Evolutionary conservation across 30 jellyfish, hydroid and myxozoan species (phyloP), one percentile per base, ranked within the genome.

Genomic region (Aurelia coerulea): DNA sequence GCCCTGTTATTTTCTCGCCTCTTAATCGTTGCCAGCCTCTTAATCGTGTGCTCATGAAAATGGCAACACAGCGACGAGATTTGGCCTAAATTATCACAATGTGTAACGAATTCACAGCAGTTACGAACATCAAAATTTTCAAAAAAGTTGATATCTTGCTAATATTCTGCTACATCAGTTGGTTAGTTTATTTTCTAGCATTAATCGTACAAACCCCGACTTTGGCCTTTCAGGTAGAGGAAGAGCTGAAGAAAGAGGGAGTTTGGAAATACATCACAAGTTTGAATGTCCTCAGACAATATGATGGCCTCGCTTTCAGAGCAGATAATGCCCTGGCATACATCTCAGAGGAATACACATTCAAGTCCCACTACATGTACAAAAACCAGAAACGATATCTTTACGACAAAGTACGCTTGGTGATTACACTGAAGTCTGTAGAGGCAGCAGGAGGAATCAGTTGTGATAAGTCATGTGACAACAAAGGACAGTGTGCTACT

Each of bases 311-410:
- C 66, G 39, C 3, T 31, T 3, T 79, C 16, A 46, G 17, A 8
- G 80, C 34, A 2, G 77, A 79, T 29, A 79, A 79, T 42, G 46
- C 4, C 41, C 76, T 16, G 7, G 41, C 76, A 2, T 81, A 65
- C 32, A 50, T 81, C n/a, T 58, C 37, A 65, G 75, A 66, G 46
- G 91, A 66, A 50, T 81, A 66, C 68, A 62, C 88, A 8, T 78
- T 78, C 63, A 53, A 5, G 23, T 41, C 68, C 7, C 18, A 29
- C 18, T 62, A 59, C 65, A 53, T 37, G 65, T 16, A 34, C 63
- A 33, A 37, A 77, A 37, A 76, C 31, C 59, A 39, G 37, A 77
- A 63, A 11, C 76, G 60, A n/a, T 58, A 32, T 19, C n/a, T 8
- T 16, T 14, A 46, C 62, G 65, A 63, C 42, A 79, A 49, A 66